Conservation (phyloP, 2,113 vertebrate species). For the Rhinopithecus roxellana region DNA sequence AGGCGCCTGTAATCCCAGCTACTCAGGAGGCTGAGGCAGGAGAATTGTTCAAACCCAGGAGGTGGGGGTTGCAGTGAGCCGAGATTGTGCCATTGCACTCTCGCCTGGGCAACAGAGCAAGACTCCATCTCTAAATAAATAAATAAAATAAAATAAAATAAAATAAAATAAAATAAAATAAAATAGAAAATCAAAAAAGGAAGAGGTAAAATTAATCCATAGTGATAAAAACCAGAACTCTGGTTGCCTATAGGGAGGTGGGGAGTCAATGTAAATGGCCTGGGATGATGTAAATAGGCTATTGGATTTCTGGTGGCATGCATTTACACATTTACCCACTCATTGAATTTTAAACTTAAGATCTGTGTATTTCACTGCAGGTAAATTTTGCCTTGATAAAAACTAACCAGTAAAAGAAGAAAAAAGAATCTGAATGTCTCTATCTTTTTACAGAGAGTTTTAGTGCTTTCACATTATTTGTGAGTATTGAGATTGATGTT, state of each 20-base stretch:
- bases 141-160: too few species aligned
- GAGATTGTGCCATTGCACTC: too few species aligned
- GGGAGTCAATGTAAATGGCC: not conserved
- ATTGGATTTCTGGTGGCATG: not conserved
- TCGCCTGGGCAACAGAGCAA: too few species aligned
- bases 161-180: too few species aligned
- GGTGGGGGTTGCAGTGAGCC: too few species aligned
- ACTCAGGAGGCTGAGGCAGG: too few species aligned
- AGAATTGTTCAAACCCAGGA: too few species aligned
- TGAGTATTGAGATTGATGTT: not conserved
- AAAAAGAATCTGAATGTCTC: not conserved
- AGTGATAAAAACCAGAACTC: not conserved
- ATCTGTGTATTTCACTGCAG: not conserved
- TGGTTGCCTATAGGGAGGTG: not conserved
- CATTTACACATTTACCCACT: not conserved
- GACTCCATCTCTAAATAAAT: too few species aligned
- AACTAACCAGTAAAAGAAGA: not conserved
- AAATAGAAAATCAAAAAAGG: too few species aligned
- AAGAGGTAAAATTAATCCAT: not conserved
- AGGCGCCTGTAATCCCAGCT: too few species aligned
- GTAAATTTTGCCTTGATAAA: not conserved
- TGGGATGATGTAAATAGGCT: too few species aligned
- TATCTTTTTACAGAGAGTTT: not conserved
- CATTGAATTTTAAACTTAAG: not conserved
- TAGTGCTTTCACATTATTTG: not conserved